Evolutionary conservation across 2,113 vertebrate genomes (phyloP), one percentile per base, ranked within the genome.

Genomic region (Syrrhaptes paradoxus): DNA sequence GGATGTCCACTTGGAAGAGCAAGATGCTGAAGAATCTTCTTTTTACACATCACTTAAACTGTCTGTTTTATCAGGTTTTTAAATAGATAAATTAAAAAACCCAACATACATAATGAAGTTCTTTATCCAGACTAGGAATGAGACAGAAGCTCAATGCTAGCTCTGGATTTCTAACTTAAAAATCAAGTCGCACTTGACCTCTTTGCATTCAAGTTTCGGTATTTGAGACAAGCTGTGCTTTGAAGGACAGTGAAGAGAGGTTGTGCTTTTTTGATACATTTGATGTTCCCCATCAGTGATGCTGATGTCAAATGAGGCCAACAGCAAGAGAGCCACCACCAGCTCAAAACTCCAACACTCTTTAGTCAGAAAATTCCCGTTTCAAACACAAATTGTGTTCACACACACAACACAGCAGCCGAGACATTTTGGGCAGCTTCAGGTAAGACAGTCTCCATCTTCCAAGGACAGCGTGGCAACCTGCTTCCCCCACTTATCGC

Each of bases 361-460:
- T 14, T 14, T 4, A 51, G 38, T 11, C 36, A 45, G 17, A 41
- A 58, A 45, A 57, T 12, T 10, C 46, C 29, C 17, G 4, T 34
- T 82, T 41, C 46, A 29, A 29, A 48, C 28, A 13, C 32, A 41
- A 49, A 11, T 1, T 6, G 22, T 7, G 66, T 8, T 73, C 7
- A 3, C 1, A 2, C 41, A 63, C 26, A 3, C 11, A 18, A 15
- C 0, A 20, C 4, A 28, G 10, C 32, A 14, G 38, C 25, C 28
- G 17, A 73, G 68, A 29, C 43, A 20, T 8, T 11, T 3, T 3
- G 13, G 36, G 34, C 21, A 77, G 51, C 55, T 86, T 73, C 72
- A 20, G 28, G 14, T 8, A 32, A 22, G 7, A 17, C 11, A 11
- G 16, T 48, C n/a, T n/a, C 28, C 36, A 26, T 17, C 59, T 59